These are phyloP conservation scores for Atrichornis clamosus DNA, from an alignment of 2,113 vertebrate species.

Conservation along the genomic window DNA sequence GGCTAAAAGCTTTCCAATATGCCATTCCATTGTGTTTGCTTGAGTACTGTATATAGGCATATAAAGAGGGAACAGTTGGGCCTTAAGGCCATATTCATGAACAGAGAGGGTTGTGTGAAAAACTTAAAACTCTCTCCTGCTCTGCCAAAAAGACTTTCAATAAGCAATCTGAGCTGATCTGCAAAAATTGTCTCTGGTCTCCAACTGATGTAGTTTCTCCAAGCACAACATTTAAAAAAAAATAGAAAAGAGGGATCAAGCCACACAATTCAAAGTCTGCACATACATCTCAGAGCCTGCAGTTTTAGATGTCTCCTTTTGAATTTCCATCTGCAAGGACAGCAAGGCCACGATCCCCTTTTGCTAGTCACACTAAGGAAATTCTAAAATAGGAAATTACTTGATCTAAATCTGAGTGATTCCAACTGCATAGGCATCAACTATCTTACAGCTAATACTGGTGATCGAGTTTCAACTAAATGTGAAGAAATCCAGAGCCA, in stretches of 20 bases:
- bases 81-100: neutral
- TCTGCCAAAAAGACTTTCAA: neutral
- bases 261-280: neutral
- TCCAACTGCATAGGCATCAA: neutral
- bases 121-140: neutral
- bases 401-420: neutral
- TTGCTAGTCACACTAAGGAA: neutral
- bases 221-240: neutral
- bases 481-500: neutral
- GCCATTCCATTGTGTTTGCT: neutral
- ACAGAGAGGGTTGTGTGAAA: neutral
- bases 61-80: neutral
- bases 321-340: neutral
- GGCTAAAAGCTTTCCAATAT: neutral
- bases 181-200: neutral
- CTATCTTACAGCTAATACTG: neutral
- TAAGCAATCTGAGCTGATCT: neutral
- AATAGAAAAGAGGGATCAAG: neutral
- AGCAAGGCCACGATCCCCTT: neutral
- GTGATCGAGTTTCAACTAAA: neutral
- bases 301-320: neutral
- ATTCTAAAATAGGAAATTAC: neutral
- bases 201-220: neutral
- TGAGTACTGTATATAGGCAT: neutral
- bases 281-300: neutral